Evolutionary conservation across 2,797 vertebrate genomes (phyloP).

Genomic region (Rhincodon typus): DNA sequence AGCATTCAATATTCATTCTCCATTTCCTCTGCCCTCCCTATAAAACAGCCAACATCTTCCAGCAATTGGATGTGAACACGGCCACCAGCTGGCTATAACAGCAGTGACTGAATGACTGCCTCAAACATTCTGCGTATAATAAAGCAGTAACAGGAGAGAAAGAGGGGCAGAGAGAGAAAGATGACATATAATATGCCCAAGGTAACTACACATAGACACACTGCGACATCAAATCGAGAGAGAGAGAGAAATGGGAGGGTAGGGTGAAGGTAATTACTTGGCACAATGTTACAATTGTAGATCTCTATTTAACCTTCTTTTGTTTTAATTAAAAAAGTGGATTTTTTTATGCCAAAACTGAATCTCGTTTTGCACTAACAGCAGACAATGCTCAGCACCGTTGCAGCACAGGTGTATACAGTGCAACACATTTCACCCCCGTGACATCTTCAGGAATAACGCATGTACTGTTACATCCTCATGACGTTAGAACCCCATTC

Average conservation of each 20-base stretch:
- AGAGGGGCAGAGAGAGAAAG: too few species aligned
- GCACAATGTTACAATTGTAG: background rate
- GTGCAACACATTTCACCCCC: background rate
- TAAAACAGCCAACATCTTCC: too few species aligned
- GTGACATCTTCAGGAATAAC: background rate
- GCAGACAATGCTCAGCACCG: too few species aligned
- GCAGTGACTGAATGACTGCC: too few species aligned
- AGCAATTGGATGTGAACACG: too few species aligned
- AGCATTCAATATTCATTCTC: background rate
- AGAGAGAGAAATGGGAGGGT: conserved; percentile 37
- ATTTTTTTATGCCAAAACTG: too few species aligned
- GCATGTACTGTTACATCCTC: background rate
- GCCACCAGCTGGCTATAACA: too few species aligned
- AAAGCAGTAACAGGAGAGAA: too few species aligned
- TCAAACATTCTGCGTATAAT: too few species aligned
- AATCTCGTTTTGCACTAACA: background rate
- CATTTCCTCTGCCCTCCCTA: too few species aligned
- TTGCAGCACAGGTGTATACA: background rate
- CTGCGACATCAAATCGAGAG: conserved; percentile 28
- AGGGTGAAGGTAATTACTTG: background rate
- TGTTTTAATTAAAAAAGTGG: background rate
- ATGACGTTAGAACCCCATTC: background rate
- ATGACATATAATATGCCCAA: background rate
- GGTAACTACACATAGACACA: background rate
- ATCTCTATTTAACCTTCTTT: background rate